Evolutionary conservation across 2,113 vertebrate genomes (phyloP).

Genomic region (Hippolais icterina): DNA sequence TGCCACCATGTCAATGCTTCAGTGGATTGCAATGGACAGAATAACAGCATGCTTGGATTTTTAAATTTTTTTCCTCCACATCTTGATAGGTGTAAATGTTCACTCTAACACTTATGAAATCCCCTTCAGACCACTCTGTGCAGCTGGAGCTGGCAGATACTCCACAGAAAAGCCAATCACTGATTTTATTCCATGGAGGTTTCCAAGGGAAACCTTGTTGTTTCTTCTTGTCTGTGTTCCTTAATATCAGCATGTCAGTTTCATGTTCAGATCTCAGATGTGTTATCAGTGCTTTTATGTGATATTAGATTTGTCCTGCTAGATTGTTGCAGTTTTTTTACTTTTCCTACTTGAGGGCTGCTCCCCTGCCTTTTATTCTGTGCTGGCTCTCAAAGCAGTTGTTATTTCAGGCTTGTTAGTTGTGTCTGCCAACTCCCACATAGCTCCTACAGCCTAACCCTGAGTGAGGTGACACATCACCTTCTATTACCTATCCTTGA

Average conservation of each 20-base stretch:
- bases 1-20: background rate
- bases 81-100: background rate
- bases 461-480: background rate
- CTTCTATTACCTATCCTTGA: background rate
- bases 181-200: background rate
- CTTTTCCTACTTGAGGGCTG: background rate
- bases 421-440: slow-evolving; percentile 10
- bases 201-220: background rate
- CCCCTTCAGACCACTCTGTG: background rate
- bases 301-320: slow-evolving; percentile 23
- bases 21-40: background rate
- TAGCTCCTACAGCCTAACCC: background rate
- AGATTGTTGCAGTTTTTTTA: slow-evolving; percentile 11
- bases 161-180: background rate
- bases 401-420: slow-evolving; percentile 25
- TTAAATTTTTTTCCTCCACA: background rate
- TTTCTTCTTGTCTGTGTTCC: background rate
- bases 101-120: background rate
- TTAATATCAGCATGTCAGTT: background rate
- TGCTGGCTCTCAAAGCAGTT: background rate
- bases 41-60: background rate
- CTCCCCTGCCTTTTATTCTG: slow-evolving; percentile 15
- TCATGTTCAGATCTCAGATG: background rate
- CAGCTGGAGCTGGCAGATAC: background rate
- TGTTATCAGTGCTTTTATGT: background rate